Evolutionary conservation across 2,888 invertebrate species (phyloP).

Genomic region (Dasysyrphus albostriatus): DNA sequence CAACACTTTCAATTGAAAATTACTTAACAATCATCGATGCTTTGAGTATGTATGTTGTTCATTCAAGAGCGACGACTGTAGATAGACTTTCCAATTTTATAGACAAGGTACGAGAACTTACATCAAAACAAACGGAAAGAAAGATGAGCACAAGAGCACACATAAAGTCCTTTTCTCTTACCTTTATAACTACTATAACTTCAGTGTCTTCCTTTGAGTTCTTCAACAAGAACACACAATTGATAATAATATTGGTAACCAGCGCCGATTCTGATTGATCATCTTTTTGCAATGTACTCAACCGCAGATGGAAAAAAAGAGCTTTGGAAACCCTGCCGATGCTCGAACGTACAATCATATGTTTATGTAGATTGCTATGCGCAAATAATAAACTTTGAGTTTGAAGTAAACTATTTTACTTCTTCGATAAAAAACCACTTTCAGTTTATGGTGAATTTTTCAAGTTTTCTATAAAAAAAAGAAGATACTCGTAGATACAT

Average conservation of each 20-base stretch:
- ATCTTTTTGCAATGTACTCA: constrained; percentile 64
- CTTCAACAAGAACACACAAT: constrained; percentile 34
- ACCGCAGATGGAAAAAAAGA: constrained; percentile 26
- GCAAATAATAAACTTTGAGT: background rate
- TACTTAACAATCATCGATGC: constrained; percentile 69
- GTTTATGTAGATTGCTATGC: background rate
- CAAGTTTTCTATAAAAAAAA: background rate
- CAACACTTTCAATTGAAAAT: constrained; percentile 66
- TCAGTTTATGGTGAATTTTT: constrained; percentile 11
- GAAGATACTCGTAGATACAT: too few species aligned
- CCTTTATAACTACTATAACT: background rate
- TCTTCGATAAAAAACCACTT: background rate
- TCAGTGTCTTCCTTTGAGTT: constrained; percentile 24
- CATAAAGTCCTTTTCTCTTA: constrained; percentile 53
- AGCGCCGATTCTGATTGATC: constrained; percentile 36
- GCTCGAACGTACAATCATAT: too few species aligned
- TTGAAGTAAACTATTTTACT: background rate
- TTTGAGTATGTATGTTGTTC: constrained; percentile 35
- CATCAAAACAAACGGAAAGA: background rate
- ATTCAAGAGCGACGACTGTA: constrained; percentile 30
- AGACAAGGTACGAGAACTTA: too few species aligned
- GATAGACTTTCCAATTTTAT: background rate
- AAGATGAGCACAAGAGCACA: background rate
- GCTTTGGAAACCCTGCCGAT: background rate
- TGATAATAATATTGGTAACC: constrained; percentile 35